Evolutionary conservation across 2,888 invertebrate species (phyloP).

Genomic region (Xestia c-nigrum): DNA sequence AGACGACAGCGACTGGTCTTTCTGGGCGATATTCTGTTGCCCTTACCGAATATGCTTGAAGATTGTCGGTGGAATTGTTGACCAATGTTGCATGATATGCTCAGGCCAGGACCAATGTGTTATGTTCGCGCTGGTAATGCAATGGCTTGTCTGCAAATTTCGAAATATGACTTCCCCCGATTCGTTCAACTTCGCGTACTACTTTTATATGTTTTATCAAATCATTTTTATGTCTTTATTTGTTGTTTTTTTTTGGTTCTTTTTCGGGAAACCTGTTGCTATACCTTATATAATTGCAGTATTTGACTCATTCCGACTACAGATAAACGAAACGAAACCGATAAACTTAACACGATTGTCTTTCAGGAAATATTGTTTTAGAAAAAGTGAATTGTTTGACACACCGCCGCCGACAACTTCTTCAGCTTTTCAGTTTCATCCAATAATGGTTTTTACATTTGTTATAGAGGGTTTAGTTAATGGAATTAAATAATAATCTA

Average conservation of each 20-base stretch:
- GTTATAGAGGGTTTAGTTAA: slow-evolving; percentile 21
- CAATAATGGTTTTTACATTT: slow-evolving; percentile 30
- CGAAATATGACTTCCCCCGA: background rate
- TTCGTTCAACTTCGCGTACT: slow-evolving; percentile 30
- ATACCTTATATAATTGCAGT: slow-evolving; percentile 28
- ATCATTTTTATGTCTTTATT: background rate
- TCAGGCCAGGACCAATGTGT: slow-evolving; percentile 18
- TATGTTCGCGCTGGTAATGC: background rate
- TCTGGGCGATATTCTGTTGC: slow-evolving; percentile 39
- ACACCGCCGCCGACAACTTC: background rate
- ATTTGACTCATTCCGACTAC: background rate
- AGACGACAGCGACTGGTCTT: background rate
- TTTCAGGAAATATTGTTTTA: slow-evolving; percentile 47
- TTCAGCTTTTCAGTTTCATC: slow-evolving; percentile 8
- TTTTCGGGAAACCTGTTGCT: slow-evolving; percentile 20
- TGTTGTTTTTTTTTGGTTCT: slow-evolving; percentile 9
- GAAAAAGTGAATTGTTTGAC: slow-evolving; percentile 34
- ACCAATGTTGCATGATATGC: background rate
- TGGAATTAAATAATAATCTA: slow-evolving; percentile 19
- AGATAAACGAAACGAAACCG: no score
- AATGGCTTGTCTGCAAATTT: slow-evolving; percentile 41
- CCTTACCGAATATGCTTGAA: slow-evolving; percentile 25
- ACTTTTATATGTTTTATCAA: slow-evolving; percentile 45
- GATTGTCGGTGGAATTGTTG: background rate
- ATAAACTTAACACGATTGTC: background rate